Evolutionary conservation across 2,113 vertebrate genomes (phyloP).

Genomic region (Macquaria australasica): DNA sequence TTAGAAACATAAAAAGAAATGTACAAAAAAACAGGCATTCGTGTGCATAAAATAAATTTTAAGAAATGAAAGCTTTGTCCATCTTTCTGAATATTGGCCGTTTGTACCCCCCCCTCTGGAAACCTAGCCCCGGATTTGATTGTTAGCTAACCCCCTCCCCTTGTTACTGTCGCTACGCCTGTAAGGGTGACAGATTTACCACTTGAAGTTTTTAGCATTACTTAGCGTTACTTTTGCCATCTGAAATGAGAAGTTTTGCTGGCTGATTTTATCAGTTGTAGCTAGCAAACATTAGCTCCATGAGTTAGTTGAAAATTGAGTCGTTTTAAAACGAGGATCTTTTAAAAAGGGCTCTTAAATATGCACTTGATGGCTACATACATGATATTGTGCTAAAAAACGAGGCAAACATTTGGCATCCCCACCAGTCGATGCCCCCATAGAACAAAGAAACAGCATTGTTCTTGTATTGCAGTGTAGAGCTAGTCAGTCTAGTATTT

Average conservation of each 20-base stretch:
- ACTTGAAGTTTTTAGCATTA: neutral
- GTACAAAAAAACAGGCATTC: conserved; percentile 35
- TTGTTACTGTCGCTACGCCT: neutral
- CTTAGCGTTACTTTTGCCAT: fast-evolving
- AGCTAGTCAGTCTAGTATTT: no score
- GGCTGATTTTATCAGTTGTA: neutral
- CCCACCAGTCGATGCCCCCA: no score
- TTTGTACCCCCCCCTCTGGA: neutral
- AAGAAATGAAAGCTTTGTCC: conserved; percentile 2
- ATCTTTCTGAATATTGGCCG: neutral
- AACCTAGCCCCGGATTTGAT: neutral
- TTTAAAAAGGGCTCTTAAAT: neutral
- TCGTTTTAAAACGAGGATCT: neutral
- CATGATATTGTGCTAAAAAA: neutral
- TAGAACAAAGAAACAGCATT: no score
- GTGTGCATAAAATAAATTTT: conserved; percentile 23
- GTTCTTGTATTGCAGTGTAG: no score
- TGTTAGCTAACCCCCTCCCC: neutral
- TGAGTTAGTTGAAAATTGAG: neutral
- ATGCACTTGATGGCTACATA: neutral
- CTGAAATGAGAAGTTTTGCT: neutral
- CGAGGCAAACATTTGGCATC: neutral
- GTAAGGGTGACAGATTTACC: neutral
- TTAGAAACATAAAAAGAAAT: conserved; percentile 14
- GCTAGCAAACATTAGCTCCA: neutral